Evolutionary conservation across 2,888 invertebrate species (phyloP).

Genomic region (Timandra comae): DNA sequence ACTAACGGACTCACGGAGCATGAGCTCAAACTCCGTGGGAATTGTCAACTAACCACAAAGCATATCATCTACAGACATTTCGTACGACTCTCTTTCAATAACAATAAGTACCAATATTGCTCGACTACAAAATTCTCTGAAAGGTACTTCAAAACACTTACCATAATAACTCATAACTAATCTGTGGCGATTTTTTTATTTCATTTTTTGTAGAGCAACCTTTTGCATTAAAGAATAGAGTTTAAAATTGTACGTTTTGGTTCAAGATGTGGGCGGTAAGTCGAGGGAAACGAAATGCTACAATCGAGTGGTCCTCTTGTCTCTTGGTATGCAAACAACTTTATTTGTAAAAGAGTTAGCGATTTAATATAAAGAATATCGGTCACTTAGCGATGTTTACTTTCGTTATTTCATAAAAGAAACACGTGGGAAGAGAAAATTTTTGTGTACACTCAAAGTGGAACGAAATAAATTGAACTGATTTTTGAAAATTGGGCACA

Average conservation of each 20-base stretch:
- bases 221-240: conserved; percentile 3
- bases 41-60: conserved; percentile 42
- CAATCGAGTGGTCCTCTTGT: conserved; percentile 18
- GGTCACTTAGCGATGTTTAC: conserved; percentile 19
- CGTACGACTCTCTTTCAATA: too few species aligned
- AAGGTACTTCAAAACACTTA: conserved; percentile 8
- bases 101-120: conserved; percentile 8
- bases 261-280: conserved; percentile 17
- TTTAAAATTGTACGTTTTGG: too few species aligned
- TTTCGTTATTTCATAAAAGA: conserved; percentile 14
- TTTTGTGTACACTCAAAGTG: too few species aligned
- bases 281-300: conserved; percentile 17
- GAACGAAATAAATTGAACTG: too few species aligned
- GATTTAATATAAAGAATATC: conserved; percentile 19
- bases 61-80: conserved; percentile 13
- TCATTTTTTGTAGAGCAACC: conserved; percentile 6
- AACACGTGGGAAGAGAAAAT: conserved; percentile 20
- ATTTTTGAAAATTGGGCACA: too few species aligned
- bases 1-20: conserved; percentile 53
- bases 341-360: conserved; percentile 19
- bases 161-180: conserved; percentile 8
- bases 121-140: conserved; percentile 5
- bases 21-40: conserved; percentile 54
- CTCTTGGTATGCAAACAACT: conserved; percentile 20
- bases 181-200: conserved; percentile 1